Evolutionary conservation across 2,888 invertebrate species (phyloP), one percentile per base, ranked within the genome.

Genomic region (Sinopyrophorus schimmeli): DNA sequence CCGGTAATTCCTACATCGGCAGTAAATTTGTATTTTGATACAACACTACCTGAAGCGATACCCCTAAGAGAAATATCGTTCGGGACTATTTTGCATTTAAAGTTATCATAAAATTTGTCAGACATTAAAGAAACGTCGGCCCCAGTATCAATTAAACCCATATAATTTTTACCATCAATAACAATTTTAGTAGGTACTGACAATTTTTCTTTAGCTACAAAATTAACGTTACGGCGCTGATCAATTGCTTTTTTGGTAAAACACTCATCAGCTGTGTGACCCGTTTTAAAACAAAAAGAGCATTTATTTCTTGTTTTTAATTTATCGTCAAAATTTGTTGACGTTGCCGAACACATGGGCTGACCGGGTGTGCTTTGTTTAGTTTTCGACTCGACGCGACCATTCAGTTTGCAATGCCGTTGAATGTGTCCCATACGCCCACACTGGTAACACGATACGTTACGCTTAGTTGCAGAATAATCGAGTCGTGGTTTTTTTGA

Each of bases 201-300:
- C n/a, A 9, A n/a, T 18, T 18, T 42, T 21, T 47, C 47, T 10
- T 15, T 18, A 11, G 23, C 20, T 23, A 53, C 43, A 18, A 51
- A 17, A 34, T 52, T 51, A 5, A 54, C 35, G 5, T 32, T 49
- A 17, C 35, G 14, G 2, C 55, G 23, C 34, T 41, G 34, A 14
- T 57, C 55, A 9, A 57, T 55, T 21, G 35, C 20, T 12, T n/a
- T 34, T 26, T 44, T 38, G 1, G 28, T 34, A 34, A 50, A 59
- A 41, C 46, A 57, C 15, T 37, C 31, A 14, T 50, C 37, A 18
- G 26, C 40, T 6, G n/a, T 42, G 18, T 57, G 54, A 6, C 48
- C 48, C 10, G 16, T 20, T 18, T 50, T 54, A 6, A 48, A 46
- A 41, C 51, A 53, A 46, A 51, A 51, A n/a, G 9, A 14, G 14